Conservation (phyloP, 2,888 invertebrate genomes). For the Opisthograptis luteolata region DNA sequence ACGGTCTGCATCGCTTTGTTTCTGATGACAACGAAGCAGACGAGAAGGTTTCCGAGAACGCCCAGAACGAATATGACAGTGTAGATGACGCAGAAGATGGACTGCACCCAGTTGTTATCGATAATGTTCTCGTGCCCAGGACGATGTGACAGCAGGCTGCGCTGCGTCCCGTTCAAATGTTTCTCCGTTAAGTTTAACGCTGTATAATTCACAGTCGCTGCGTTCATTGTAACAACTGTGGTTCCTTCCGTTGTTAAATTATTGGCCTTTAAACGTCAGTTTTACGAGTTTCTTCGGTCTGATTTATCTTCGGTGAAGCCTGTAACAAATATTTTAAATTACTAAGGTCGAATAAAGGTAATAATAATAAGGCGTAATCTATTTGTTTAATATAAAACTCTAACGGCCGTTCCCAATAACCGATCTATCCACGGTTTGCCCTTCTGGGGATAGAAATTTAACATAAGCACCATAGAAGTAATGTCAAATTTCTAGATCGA, state of each 20-base stretch:
- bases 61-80: constrained; percentile 94
- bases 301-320: constrained; percentile 60
- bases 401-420: too few relatives aligned
- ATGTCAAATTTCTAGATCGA: too few relatives aligned
- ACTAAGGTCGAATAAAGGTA: constrained; percentile 43
- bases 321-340: constrained; percentile 72
- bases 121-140: constrained; percentile 81
- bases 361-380: constrained; percentile 19
- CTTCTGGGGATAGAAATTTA: too few relatives aligned
- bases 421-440: too few relatives aligned
- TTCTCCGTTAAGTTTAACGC: constrained; percentile 35
- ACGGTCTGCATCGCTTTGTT: constrained; percentile 99
- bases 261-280: constrained; percentile 54
- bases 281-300: constrained; percentile 60
- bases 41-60: constrained; percentile 94
- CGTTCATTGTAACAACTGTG: constrained; percentile 62
- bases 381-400: too few relatives aligned
- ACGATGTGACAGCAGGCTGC: constrained; percentile 45
- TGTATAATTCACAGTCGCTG: constrained; percentile 56
- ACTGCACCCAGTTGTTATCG: constrained; percentile 87
- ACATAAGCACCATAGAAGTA: too few relatives aligned
- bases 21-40: constrained; percentile 96
- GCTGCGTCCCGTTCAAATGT: constrained; percentile 39
- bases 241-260: constrained; percentile 51
- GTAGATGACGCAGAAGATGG: constrained; percentile 90